Evolutionary conservation across 1,140 invertebrate species (phyloP).

Genomic region (Eufriesea mexicana): DNA sequence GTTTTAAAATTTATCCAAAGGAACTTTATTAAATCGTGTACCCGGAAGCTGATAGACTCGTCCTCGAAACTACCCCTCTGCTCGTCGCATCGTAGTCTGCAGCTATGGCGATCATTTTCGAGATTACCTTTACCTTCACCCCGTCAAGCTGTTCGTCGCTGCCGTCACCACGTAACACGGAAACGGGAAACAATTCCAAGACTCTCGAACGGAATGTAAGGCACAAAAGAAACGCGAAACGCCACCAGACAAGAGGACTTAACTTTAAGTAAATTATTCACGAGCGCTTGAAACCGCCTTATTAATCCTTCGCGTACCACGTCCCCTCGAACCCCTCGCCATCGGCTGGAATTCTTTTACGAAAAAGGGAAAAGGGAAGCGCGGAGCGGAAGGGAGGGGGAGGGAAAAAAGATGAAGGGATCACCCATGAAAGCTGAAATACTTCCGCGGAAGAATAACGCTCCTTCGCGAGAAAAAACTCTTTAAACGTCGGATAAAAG

Average conservation of each 20-base stretch:
- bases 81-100: too few species aligned
- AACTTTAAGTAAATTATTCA: slow-evolving; percentile 23
- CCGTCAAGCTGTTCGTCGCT: too few species aligned
- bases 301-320: neutral
- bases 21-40: too few species aligned
- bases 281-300: slow-evolving; percentile 11
- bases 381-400: too few species aligned
- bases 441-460: neutral
- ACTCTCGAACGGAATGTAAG: neutral
- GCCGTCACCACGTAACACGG: neutral
- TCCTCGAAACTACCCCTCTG: too few species aligned
- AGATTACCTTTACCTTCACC: neutral
- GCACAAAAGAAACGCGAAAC: neutral
- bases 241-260: slow-evolving; percentile 5
- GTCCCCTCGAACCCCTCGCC: neutral
- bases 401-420: neutral
- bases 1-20: too few species aligned
- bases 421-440: slow-evolving; percentile 18
- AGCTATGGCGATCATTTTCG: neutral
- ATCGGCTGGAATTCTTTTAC: neutral
- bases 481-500: slow-evolving; percentile 22
- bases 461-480: neutral
- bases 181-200: neutral
- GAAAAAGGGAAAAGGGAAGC: too few species aligned
- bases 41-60: too few species aligned